Evolutionary conservation across 2,113 vertebrate genomes (phyloP).

Genomic region (Microcebus ravelobensis): DNA sequence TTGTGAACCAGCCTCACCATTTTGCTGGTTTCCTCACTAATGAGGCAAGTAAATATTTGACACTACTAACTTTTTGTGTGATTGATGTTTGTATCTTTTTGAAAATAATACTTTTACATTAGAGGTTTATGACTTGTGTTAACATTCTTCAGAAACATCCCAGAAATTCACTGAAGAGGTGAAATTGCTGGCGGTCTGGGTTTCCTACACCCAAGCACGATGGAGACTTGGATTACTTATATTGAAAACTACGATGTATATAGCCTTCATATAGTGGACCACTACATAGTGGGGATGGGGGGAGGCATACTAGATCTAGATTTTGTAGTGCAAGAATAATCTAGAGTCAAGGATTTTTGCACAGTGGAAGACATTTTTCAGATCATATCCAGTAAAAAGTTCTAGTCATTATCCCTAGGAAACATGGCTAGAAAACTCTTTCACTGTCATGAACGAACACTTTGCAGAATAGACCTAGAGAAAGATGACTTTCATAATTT

Average conservation of each 20-base stretch:
- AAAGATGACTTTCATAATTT: background rate
- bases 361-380: background rate
- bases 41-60: background rate
- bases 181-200: background rate
- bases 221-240: background rate
- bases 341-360: background rate
- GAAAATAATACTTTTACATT: background rate
- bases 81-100: background rate
- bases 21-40: background rate
- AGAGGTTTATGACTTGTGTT: background rate
- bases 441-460: background rate
- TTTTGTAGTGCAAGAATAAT: background rate
- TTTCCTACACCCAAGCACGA: background rate
- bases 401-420: background rate
- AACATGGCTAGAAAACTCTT: background rate
- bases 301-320: background rate
- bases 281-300: rapidly evolving
- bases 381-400: background rate
- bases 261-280: background rate
- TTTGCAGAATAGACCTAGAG: background rate
- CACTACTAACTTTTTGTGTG: background rate
- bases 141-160: background rate
- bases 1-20: background rate
- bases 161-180: background rate
- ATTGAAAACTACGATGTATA: background rate